Evolutionary conservation across 2,888 invertebrate species (phyloP).

Genomic region (Lochmaea crataegi): DNA sequence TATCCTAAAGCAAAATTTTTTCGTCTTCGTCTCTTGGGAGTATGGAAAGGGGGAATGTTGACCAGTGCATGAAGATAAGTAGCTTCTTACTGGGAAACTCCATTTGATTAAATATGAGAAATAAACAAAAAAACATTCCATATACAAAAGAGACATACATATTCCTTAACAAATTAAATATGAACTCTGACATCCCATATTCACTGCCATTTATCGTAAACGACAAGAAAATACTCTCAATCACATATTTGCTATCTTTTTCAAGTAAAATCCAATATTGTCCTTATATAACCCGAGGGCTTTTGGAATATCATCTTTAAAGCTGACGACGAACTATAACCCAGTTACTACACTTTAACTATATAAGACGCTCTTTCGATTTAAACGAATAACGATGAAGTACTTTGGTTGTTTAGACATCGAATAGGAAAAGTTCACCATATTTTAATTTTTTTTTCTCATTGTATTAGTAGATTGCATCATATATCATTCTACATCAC

Average conservation of each 20-base stretch:
- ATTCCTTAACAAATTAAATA: slow-evolving; percentile 20
- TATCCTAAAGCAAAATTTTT: no score
- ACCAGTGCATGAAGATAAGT: no score
- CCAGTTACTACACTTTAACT: not conserved
- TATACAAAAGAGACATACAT: not conserved
- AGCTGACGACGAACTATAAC: slow-evolving; percentile 35
- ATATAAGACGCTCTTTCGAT: not conserved
- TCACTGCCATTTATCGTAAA: slow-evolving; percentile 29
- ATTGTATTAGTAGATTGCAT: no score
- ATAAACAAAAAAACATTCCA: not conserved
- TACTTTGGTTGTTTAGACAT: no score
- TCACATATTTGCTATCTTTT: slow-evolving; percentile 47
- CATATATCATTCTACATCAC: no score
- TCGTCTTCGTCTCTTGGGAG: no score
- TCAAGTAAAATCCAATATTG: slow-evolving; percentile 48
- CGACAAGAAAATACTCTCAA: slow-evolving; percentile 43
- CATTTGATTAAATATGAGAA: not conserved
- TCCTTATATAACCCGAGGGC: slow-evolving; percentile 41
- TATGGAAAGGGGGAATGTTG: no score
- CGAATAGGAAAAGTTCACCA: no score
- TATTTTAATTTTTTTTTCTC: no score
- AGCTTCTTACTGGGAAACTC: no score
- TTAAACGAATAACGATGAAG: no score
- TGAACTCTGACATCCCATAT: slow-evolving; percentile 28
- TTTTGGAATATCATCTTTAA: slow-evolving; percentile 51